Conservation (phyloP, 2,888 invertebrate species). For the Phorcus lineatus region DNA sequence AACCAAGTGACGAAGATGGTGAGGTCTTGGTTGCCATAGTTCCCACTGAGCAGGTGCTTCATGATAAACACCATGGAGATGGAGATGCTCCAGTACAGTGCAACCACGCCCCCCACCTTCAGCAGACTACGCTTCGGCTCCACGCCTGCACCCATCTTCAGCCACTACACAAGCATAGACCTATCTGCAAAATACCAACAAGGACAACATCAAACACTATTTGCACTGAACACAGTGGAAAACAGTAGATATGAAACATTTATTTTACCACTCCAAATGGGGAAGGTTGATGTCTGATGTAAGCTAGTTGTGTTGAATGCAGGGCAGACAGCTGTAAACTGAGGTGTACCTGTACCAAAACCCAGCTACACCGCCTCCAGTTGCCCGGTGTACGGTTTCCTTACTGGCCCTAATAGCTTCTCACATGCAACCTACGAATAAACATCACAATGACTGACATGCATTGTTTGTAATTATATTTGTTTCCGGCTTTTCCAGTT, state of each 20-base stretch:
- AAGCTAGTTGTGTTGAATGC: no score
- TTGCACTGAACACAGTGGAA: not conserved
- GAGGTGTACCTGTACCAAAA: no score
- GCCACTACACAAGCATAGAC: not conserved
- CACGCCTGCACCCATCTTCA: not conserved
- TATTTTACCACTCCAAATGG: no score
- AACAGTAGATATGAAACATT: not conserved
- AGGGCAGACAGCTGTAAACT: no score
- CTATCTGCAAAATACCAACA: not conserved
- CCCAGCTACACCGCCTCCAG: no score
- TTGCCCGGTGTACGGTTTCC: no score
- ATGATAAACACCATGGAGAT: conserved; percentile 96
- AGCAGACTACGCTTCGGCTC: conserved; percentile 14
- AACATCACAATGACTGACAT: no score
- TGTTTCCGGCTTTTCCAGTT: no score
- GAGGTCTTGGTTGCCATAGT: conserved; percentile 59
- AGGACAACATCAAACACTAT: not conserved
- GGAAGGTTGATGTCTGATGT: no score
- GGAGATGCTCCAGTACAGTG: conserved; percentile 84
- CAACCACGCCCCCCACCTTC: conserved; percentile 56
- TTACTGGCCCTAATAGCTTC: no score
- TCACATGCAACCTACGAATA: no score
- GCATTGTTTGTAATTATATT: no score
- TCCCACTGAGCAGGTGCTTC: conserved; percentile 81
- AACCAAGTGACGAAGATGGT: conserved; percentile 74